Evolutionary conservation across 92 coral and sea anemone genomes (phyloP).

Genomic region (Porites lobata): DNA sequence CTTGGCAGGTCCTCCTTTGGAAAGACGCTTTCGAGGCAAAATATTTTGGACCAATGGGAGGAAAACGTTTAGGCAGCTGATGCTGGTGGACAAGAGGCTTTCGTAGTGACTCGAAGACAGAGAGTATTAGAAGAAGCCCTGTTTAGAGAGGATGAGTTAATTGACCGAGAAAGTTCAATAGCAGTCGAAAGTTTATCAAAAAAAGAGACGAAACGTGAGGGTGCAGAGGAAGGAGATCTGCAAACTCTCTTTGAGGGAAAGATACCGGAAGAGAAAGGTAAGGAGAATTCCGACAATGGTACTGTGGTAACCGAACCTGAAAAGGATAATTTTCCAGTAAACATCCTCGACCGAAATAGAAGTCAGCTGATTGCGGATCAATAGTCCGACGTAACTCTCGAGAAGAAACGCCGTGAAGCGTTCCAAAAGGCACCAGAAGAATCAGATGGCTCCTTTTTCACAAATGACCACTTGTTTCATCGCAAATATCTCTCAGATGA

Average conservation of each 20-base stretch:
- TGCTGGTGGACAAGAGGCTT: constrained; percentile 7
- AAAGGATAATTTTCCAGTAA: no score
- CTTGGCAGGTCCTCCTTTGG: constrained; percentile 37
- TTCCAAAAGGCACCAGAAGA: no score
- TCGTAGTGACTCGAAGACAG: constrained; percentile 49
- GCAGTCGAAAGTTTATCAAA: constrained; percentile 57
- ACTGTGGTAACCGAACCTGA: no score
- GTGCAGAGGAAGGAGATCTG: constrained; percentile 28
- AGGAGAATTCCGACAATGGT: not conserved
- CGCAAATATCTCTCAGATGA: no score
- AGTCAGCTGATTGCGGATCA: constrained; percentile 31
- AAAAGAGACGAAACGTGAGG: constrained; percentile 10
- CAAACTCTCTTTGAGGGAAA: constrained; percentile 15
- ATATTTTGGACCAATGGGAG: not conserved
- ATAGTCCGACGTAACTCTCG: constrained; percentile 4
- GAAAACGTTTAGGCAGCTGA: not conserved
- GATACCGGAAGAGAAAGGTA: not conserved
- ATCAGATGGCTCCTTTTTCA: no score
- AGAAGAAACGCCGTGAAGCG: no score
- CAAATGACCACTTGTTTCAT: no score
- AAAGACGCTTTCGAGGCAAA: constrained; percentile 20
- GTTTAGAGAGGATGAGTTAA: constrained; percentile 43
- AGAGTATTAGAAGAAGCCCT: constrained; percentile 51
- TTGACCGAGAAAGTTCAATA: constrained; percentile 62
- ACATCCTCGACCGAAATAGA: no score